phyloP scores from a whole-genome alignment of 1,140 invertebrate species.

The Pinna nobilis region DNA sequence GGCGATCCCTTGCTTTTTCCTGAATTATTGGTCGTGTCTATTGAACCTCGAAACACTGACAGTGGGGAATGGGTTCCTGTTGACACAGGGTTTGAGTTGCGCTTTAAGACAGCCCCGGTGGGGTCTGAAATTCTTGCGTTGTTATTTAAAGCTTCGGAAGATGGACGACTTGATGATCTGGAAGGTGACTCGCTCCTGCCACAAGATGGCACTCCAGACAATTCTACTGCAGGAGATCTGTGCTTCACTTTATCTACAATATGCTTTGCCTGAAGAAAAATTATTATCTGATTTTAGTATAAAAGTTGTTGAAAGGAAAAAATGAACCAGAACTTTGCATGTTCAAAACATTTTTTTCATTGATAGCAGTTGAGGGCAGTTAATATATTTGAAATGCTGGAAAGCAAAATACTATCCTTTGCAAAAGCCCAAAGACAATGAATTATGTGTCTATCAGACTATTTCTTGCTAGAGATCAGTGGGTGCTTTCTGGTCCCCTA shows the following conservation, averaged over 20 bases:
- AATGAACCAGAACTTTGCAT: neutral
- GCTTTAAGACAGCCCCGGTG: constrained; percentile 32
- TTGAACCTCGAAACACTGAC: constrained; percentile 53
- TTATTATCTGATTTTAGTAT: too few relatives aligned
- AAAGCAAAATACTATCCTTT: too few relatives aligned
- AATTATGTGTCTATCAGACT: neutral
- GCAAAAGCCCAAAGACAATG: neutral
- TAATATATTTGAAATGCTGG: too few relatives aligned
- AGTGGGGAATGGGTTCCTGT: constrained; percentile 40
- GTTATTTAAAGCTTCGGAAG: constrained; percentile 22
- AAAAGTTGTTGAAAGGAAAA: neutral
- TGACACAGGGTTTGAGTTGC: constrained; percentile 53
- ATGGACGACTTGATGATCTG: constrained; percentile 28
- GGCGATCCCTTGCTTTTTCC: constrained; percentile 67
- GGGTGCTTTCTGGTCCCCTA: too few relatives aligned
- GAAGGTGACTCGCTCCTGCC: constrained; percentile 43
- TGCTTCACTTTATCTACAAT: constrained; percentile 60
- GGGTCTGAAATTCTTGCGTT: constrained; percentile 38
- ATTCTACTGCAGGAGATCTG: constrained; percentile 50
- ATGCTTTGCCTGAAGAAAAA: constrained; percentile 70
- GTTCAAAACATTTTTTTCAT: neutral
- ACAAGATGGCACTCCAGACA: neutral
- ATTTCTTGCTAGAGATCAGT: neutral
- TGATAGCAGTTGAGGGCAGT: too few relatives aligned
- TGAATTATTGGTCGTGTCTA: constrained; percentile 58